Evolutionary conservation across 2,113 vertebrate species (phyloP), one percentile per base, ranked within the genome.

Genomic region (Excalfactoria chinensis): DNA sequence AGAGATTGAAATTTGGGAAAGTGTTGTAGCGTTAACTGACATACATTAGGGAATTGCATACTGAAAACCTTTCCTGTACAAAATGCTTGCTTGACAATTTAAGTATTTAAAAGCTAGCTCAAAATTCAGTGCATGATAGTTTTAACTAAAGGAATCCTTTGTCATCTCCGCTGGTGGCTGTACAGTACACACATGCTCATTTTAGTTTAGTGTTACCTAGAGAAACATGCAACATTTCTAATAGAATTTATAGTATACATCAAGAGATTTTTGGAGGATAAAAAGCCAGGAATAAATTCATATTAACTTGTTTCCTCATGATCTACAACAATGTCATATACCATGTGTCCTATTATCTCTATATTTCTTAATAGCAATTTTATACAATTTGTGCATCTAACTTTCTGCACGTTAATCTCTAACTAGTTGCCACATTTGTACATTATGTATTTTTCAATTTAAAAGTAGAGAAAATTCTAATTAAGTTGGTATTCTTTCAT

Each of bases 21-120:
- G 93, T 35, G 58, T 90, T 93, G 77, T 22, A 72, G 71, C 58
- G 96, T 95, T 97, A 95, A 96, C 83, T 96, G 93, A 96, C 90
- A 70, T 87, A 84, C 87, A 80, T 84, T 70, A 72, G 91, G 93
- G 93, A 96, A 92, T 89, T 51, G 83, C 5, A 67, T 32, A 87
- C 84, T 85, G 93, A 89, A 91, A 93, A 75, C 43, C 51, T 21
- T 83, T 78, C 58, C 68, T 78, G 79, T 37, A 74, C 79, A 89
- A 95, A 96, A 96, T 1, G 44, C 79, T 78, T 84, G 34, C 76
- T 73, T 95, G 92, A 94, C 88, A 92, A 85, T 93, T 88, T 84
- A 91, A 94, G 81, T 77, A 92, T 91, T 93, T 96, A 93, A 95
- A 94, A 93, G 82, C 77, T 28, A 93, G 80, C 35, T 95, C 63